These are phyloP conservation scores for Ceryle rudis DNA, from an alignment of 2,797 vertebrate genomes.

Conservation along the genomic window DNA sequence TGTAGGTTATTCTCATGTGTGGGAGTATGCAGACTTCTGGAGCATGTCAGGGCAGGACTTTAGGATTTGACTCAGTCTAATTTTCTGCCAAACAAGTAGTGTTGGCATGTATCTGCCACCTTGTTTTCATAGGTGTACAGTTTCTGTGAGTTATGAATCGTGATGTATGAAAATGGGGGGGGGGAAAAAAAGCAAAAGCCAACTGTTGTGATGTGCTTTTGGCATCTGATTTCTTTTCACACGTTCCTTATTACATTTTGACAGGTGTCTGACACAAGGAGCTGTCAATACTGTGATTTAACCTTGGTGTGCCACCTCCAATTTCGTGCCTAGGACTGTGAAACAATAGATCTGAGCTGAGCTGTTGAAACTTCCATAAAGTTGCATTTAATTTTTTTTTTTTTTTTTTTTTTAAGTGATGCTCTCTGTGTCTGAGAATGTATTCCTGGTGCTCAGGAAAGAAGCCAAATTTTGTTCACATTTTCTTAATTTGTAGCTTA, in stretches of 20 bases:
- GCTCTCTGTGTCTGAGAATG: background rate
- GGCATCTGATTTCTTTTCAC: conserved; percentile 63
- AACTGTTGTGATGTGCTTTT: conserved; percentile 45
- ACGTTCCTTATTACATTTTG: conserved; percentile 70
- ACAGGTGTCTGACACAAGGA: conserved; percentile 69
- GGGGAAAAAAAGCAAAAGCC: background rate
- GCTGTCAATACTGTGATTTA: conserved; percentile 66
- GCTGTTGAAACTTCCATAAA: conserved; percentile 8
- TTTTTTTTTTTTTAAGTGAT: conserved; percentile 17
- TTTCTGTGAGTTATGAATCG: conserved; percentile 39
- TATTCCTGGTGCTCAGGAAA: background rate
- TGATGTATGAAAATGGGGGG: conserved; percentile 48
- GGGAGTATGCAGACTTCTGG: background rate
- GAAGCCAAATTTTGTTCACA: background rate
- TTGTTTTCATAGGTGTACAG: conserved; percentile 3
- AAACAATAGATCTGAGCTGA: conserved; percentile 59
- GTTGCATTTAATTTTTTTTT: conserved; percentile 8
- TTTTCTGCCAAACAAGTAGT: background rate
- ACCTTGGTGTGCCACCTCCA: conserved; percentile 70
- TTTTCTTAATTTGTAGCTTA: background rate
- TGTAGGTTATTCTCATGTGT: background rate
- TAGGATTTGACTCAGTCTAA: background rate
- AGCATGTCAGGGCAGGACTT: background rate
- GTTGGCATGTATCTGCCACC: background rate
- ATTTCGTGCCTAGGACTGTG: conserved; percentile 43